Evolutionary conservation across 92 coral and sea anemone species (phyloP), one percentile per base, ranked within the genome.

Genomic region (Actinernus sp.): DNA sequence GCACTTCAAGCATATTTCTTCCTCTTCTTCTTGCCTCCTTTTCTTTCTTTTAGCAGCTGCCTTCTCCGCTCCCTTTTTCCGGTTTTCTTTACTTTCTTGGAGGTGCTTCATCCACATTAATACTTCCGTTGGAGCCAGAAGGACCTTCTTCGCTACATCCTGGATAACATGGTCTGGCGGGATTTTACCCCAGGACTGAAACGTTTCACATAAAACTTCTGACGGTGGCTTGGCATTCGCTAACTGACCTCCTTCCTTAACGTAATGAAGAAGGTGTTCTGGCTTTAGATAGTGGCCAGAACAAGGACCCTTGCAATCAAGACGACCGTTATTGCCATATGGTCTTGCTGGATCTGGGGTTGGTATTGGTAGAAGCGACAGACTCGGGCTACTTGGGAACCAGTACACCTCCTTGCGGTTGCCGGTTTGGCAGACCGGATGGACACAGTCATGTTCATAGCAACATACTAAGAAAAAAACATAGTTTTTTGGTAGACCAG

Each of bases 401-500:
- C 63, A 56, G 12, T 7, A 29, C 32, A 52, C 74, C 4, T 36
- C 58, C n/a, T 63, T 72, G 29, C 85, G 75, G 18, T 17, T 26
- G 14, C 81, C 76, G 17, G 19, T 43, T 19, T 51, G 39, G 54
- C 84, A 84, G 13, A 56, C 43, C 2, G 84, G 74, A 63, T 84
- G 90, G 13, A 61, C 18, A 36, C 90, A 84, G 25, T 43, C 64
- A 9, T 45, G 30, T 49, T 84, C 58, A 50, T 68, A 84, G 34
- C 90, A 76, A 17, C 72, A n/a, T n/a, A 80, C n/a, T 48, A 26
- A 12, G 74, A 37, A 61, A 78, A 40, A 49, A 79, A 86, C 26
- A 86, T 41, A 21, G 59, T 63, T 23, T 36, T n/a, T 31, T 30
- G 82, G 82, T 34, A 81, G 29, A 34, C 58, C 49, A 34, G 34